Percentiles rank a stretch among this genome's conserved stretches.
phyloP scores from a whole-genome alignment of 2,113 vertebrate species.

The Onychostruthus taczanowskii region DNA sequence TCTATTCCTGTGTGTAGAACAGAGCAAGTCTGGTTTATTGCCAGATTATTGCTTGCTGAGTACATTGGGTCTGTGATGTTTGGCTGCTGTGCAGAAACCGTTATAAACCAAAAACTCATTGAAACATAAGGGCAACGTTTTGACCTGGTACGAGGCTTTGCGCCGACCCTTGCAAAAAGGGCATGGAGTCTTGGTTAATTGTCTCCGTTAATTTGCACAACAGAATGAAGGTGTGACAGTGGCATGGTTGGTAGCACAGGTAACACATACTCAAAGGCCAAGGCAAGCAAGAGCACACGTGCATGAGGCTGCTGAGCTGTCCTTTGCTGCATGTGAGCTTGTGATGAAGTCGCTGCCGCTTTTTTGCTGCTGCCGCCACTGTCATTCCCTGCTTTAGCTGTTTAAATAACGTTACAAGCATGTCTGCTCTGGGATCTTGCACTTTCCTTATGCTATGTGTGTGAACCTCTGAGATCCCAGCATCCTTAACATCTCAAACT shows the following conservation, averaged over 20 bases:
- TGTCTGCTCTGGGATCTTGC: background rate
- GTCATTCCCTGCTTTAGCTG: background rate
- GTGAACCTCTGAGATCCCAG: background rate
- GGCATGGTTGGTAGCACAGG: background rate
- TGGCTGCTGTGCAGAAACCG: background rate
- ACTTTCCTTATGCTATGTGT: background rate
- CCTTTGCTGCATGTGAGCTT: background rate
- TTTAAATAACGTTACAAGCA: background rate
- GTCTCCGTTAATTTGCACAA: background rate
- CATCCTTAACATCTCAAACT: background rate
- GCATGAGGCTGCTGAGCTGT: background rate
- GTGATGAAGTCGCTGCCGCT: background rate
- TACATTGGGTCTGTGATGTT: background rate
- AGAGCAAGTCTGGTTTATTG: background rate
- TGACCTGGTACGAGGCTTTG: background rate
- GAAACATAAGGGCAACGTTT: rapidly evolving
- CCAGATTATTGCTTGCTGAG: background rate
- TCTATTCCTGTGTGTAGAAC: background rate
- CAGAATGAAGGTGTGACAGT: background rate
- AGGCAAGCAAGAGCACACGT: rapidly evolving
- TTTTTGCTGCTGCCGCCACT: background rate
- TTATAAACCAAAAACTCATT: background rate
- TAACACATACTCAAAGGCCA: rapidly evolving
- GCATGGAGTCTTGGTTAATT: background rate
- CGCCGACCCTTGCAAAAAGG: background rate